Base-by-base conservation (phyloP, 1,140 invertebrate species). In the Andricus grossulariae region DNA sequence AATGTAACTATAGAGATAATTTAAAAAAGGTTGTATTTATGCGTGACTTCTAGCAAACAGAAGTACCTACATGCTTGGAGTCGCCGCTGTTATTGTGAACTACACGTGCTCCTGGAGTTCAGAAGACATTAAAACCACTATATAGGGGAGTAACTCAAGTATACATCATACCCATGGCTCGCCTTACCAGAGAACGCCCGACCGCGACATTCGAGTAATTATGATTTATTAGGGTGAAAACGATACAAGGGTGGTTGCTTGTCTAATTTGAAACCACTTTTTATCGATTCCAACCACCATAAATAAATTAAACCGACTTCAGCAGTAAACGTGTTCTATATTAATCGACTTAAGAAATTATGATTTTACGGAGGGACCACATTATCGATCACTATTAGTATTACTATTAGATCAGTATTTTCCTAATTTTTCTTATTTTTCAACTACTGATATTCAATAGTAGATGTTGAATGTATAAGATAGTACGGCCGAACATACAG, bases 91-190 rank as follows among this genome's bases (percentile, higher is more conserved):
- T 60, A 66, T 66, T 66, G 60, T 66, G 60, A 39, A 66, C 60
- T 66, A 66, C 60, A 66, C 60, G 25, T 66, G 60, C 25, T 66
- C 60, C 60, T 32, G 60, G 60, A 25, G 60, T 66, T 66, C 60
- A 13, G 39, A 39, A 66, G 60, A n/a, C 60, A 66, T 66, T 66
- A 66, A 66, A 66, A 66, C 25, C 25, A 66, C 60, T 39, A 66
- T 11, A 45, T 45, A 66, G 60, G 25, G 60, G 60, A 66, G 32
- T 66, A 32, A 45, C 60, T 66, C 15, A 32, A 66, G 25, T 66
- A 39, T 66, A 66, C 60, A 66, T 66, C 60, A 66, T 66, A 66
- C 21, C 18, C 39, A 7, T 45, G 25, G 12, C 60, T 66, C 25
- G 60, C 60, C 25, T 66, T 32, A n/a, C 39, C 25, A 13, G 39